Percentiles rank a stretch among this genome's conserved stretches.
phyloP scores from a whole-genome alignment of 2,888 invertebrate species.

The Spisula solida region DNA sequence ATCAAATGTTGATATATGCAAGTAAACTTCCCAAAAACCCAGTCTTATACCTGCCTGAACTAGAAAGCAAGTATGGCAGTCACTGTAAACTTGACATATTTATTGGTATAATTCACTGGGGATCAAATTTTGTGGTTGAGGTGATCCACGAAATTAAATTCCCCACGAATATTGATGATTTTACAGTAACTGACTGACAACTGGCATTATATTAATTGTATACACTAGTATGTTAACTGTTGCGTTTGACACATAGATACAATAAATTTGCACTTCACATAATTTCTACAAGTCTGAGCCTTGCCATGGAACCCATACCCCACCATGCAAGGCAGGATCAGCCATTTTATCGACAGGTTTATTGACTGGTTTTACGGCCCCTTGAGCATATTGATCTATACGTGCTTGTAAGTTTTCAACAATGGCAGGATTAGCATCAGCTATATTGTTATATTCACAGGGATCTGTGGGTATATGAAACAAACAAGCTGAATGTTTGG shows the following conservation, averaged over 20 bases:
- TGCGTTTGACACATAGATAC: neutral
- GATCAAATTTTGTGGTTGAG: too few species aligned
- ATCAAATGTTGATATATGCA: too few species aligned
- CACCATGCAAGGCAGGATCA: constrained; percentile 93
- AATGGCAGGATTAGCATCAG: constrained; percentile 74
- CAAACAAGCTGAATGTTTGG: constrained; percentile 92
- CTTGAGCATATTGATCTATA: constrained; percentile 90
- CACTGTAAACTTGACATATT: too few species aligned
- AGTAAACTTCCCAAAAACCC: too few species aligned
- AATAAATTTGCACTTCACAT: neutral
- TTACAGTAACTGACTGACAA: too few species aligned
- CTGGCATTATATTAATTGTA: too few species aligned
- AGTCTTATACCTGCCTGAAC: too few species aligned
- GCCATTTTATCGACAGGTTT: constrained; percentile 91
- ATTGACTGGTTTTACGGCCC: constrained; percentile 92
- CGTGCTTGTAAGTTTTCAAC: constrained; percentile 74
- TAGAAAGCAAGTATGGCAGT: too few species aligned
- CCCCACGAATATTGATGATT: too few species aligned
- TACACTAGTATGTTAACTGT: too few species aligned
- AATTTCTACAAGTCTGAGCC: neutral
- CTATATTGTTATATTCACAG: constrained; percentile 92
- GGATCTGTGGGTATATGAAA: constrained; percentile 94
- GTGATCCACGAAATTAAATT: too few species aligned
- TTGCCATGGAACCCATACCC: constrained; percentile 90
- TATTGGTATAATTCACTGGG: too few species aligned